Percentiles rank a stretch among this genome's conserved stretches.
These are phyloP conservation scores for Crematogaster levior DNA, from an alignment of 2,888 invertebrate genomes.

Conservation along the genomic window DNA sequence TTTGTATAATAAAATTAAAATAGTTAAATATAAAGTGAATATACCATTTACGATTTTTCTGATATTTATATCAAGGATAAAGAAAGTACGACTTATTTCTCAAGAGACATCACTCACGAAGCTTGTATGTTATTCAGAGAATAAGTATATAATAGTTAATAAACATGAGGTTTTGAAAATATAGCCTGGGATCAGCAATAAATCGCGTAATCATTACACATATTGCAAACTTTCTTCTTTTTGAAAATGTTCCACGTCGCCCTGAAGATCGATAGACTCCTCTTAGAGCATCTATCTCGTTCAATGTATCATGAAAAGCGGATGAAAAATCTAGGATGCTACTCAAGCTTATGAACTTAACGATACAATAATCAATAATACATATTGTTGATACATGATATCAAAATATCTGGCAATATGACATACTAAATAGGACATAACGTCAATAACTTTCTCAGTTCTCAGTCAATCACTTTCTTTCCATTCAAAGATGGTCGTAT, in stretches of 20 bases:
- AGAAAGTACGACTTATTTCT: background rate
- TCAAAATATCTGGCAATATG: background rate
- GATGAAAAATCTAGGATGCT: slow-evolving; percentile 44
- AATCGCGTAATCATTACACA: background rate
- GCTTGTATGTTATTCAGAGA: background rate
- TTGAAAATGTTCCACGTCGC: background rate
- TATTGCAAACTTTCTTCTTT: background rate
- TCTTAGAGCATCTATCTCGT: slow-evolving; percentile 43
- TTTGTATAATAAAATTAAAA: background rate
- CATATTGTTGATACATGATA: background rate
- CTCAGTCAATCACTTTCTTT: too few species aligned
- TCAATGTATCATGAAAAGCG: slow-evolving; percentile 35
- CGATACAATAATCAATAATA: slow-evolving; percentile 61
- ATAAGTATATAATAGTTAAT: background rate
- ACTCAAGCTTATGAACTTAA: slow-evolving; percentile 67
- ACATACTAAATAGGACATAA: background rate
- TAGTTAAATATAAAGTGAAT: background rate
- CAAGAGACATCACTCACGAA: background rate
- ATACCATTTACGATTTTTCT: too few species aligned
- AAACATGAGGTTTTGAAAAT: background rate
- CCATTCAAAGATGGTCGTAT: background rate
- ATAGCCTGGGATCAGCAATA: background rate
- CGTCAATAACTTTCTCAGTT: background rate
- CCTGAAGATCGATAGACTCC: background rate
- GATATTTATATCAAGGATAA: background rate